Conservation (phyloP, 1,140 invertebrate genomes). For the Pachyrhynchus sulphureomaculatus region DNA sequence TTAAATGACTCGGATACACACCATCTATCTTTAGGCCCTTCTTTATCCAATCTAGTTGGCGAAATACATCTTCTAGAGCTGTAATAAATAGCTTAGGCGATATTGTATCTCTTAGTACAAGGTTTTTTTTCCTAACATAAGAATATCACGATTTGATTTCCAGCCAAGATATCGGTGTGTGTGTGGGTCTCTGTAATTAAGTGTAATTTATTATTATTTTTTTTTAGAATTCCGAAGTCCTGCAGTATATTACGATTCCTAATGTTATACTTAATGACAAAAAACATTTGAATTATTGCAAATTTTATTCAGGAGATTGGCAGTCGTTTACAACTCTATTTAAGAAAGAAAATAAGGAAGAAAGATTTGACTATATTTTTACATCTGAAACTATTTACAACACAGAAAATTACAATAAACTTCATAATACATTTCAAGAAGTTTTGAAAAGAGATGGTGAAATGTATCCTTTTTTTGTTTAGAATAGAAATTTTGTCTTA, state of each 20-base stretch:
- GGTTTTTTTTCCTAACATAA: too few relatives aligned
- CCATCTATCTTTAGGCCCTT: too few relatives aligned
- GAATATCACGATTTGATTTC: too few relatives aligned
- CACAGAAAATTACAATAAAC: conserved; percentile 72
- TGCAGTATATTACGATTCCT: conserved; percentile 72
- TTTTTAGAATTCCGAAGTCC: conserved; percentile 76
- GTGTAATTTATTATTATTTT: too few relatives aligned
- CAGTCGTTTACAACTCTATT: conserved; percentile 59
- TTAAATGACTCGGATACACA: too few relatives aligned
- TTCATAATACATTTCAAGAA: conserved; percentile 68
- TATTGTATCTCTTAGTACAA: too few relatives aligned
- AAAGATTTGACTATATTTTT: conserved; percentile 79
- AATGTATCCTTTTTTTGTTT: conserved; percentile 59
- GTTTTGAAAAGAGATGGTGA: conserved; percentile 66
- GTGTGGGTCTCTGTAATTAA: too few relatives aligned
- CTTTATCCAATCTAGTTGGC: too few relatives aligned
- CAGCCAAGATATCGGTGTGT: too few relatives aligned
- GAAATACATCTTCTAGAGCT: too few relatives aligned
- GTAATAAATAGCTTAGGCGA: too few relatives aligned
- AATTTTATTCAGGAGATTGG: conserved; percentile 85
- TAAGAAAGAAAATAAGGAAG: conserved; percentile 41
- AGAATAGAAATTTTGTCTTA: too few relatives aligned
- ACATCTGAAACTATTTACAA: conserved; percentile 93
- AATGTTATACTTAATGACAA: conserved; percentile 73
- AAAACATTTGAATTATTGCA: conserved; percentile 54